Evolutionary conservation across 1,140 invertebrate species (phyloP), one percentile per base, ranked within the genome.

Genomic region (Lasaia peninsularis): DNA sequence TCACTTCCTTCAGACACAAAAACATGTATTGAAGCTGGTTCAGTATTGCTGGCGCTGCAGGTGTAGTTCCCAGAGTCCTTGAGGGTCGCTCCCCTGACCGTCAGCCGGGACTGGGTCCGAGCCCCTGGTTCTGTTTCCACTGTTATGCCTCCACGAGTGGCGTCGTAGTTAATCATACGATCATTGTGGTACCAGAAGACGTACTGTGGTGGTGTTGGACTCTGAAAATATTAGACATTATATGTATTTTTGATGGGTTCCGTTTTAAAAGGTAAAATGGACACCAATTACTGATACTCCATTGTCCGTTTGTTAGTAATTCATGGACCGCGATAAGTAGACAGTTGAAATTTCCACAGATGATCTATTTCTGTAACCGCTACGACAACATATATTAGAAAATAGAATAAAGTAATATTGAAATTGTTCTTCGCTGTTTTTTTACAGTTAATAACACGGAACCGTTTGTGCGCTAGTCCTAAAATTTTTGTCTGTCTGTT

Each of bases 171-270:
- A 89, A 97, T 96, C 94, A 97, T 96, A 55, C 94, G 93, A 75
- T 96, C 94, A 89, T 97, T 96, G 89, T 97, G 96, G 89, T 95
- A 96, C 96, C 95, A 96, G 90, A 96, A 96, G 50, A 97, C 95
- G 90, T 95, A 97, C 82, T 96, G 95, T 18, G 96, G 96, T 50
- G 95, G 95, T 67, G 94, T 95, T 34, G 95, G 95, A 80, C 95
- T 96, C 95, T 96, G 91, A 10, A 91, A 92, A 33, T 11, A 5
- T 14, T 8, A 28, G n/a, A n/a, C n/a, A n/a, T n/a, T n/a, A n/a
- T n/a, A n/a, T n/a, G n/a, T n/a, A n/a, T n/a, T n/a, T n/a, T n/a
- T n/a, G n/a, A n/a, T n/a, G n/a, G n/a, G n/a, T n/a, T n/a, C n/a
- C n/a, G n/a, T n/a, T n/a, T n/a, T n/a, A n/a, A n/a, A n/a, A n/a